phyloP scores from a whole-genome alignment of 2,113 vertebrate genomes.

The Herpetotheres cachinnans region DNA sequence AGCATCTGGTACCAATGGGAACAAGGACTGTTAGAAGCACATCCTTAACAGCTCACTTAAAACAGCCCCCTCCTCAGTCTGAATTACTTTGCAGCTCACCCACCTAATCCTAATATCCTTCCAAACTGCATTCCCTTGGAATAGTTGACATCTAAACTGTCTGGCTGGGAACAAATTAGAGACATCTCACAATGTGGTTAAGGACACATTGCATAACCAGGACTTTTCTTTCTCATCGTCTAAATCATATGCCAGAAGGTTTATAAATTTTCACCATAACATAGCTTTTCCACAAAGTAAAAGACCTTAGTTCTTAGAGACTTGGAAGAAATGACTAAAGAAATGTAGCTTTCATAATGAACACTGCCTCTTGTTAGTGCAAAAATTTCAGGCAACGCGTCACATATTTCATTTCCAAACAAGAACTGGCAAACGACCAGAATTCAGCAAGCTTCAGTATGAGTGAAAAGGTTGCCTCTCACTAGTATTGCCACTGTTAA shows the following conservation, averaged over 20 bases:
- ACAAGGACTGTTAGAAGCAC: neutral
- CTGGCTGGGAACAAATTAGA: neutral
- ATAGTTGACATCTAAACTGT: neutral
- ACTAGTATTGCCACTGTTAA: neutral
- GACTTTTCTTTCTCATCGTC: neutral
- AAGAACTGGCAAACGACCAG: neutral
- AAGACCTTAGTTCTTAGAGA: neutral
- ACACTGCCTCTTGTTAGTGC: neutral
- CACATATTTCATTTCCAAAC: neutral
- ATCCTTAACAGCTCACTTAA: neutral
- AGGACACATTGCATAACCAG: neutral
- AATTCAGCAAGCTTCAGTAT: constrained; percentile 9
- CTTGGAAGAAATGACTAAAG: neutral
- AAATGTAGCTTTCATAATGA: neutral
- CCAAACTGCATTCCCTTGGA: neutral
- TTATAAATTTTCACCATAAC: neutral
- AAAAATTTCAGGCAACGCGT: neutral
- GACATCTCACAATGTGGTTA: neutral
- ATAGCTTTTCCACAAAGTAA: neutral
- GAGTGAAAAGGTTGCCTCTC: constrained; percentile 21
- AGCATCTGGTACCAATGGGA: neutral
- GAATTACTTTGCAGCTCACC: neutral
- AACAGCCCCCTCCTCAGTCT: neutral
- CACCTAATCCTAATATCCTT: neutral
- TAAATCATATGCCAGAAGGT: neutral